These are phyloP conservation scores for Helicoverpa zea DNA, from an alignment of 1,140 invertebrate species.

Conservation along the genomic window DNA sequence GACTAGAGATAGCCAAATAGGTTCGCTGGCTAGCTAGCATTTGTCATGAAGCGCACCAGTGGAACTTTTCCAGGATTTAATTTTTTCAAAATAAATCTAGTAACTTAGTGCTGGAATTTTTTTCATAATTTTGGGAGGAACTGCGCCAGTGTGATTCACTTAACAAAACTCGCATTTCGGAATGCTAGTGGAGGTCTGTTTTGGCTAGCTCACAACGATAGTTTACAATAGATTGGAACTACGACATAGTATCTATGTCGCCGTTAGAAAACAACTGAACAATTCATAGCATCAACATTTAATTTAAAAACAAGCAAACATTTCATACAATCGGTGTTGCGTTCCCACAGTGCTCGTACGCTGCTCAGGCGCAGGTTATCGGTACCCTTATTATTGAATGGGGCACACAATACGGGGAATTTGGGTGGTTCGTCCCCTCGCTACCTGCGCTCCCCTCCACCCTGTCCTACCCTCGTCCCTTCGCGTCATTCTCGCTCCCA, in stretches of 20 bases:
- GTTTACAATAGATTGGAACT: conserved; percentile 24
- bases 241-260: conserved; percentile 11
- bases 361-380: conserved; percentile 56
- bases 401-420: conserved; percentile 68
- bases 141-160: background rate
- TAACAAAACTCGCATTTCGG: background rate
- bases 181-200: conserved; percentile 1
- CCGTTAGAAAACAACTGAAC: conserved; percentile 42
- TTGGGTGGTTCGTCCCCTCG: conserved; percentile 68
- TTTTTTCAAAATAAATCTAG: background rate
- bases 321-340: conserved; percentile 40
- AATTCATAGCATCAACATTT: conserved; percentile 46
- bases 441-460: conserved; percentile 69
- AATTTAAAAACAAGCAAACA: conserved; percentile 47
- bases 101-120: background rate
- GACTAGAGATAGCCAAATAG: conserved; percentile 15
- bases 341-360: conserved; percentile 40
- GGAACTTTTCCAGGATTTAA: conserved; percentile 11
- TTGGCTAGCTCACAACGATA: background rate
- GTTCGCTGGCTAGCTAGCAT: conserved; percentile 11
- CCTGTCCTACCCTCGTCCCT: conserved; percentile 53
- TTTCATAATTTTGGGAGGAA: conserved; percentile 10
- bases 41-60: background rate
- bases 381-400: conserved; percentile 60
- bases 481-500: conserved; percentile 68